Evolutionary conservation across 2,888 invertebrate genomes (phyloP), one percentile per base, ranked within the genome.

Genomic region (Dichetophora obliterata): DNA sequence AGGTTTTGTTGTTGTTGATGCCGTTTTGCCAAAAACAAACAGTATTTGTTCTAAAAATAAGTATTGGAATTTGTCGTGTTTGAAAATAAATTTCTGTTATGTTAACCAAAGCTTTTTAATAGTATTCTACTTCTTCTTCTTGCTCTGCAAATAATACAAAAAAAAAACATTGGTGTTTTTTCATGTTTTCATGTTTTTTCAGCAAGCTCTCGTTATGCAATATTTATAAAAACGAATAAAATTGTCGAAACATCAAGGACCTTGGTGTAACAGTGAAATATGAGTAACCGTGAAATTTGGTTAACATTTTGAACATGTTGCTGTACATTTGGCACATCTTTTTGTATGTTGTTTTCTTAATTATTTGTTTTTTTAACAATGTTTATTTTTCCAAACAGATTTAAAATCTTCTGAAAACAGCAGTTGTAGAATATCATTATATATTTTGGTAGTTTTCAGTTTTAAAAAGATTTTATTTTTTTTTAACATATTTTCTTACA

Each of bases 111-210:
- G 24, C 9, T 48, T 27, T 16, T 50, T 48, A 31, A 24, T 68
- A 68, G 16, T 48, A 6, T 37, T 37, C 37, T 37, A 1, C 37
- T 37, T 37, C 37, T 24, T 27, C 24, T 24, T 31, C 31, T 37
- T 37, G 6, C 9, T 11, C 24, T 24, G 31, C 22, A 61, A 63
- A 9, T 22, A 59, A 59, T 8, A 59, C 11, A 8, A 24, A 14
- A 43, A 65, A 65, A 8, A 50, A 31, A 43, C 61, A 73, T 43
- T 14, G 59, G 11, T 43, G 43, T 43, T 43, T 59, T 24, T 24
- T 74, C 74, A 74, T 74, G 74, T 74, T 74, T 74, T 74, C 74
- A 74, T 74, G 74, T 74, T 74, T 74, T 73, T 52, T 22, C 50
- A 4, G n/a, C 27, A 11, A 19, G 3, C 22, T 48, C 22, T 48